Evolutionary conservation across 2,888 invertebrate species (phyloP), one percentile per base, ranked within the genome.

Genomic region (Apamea anceps): DNA sequence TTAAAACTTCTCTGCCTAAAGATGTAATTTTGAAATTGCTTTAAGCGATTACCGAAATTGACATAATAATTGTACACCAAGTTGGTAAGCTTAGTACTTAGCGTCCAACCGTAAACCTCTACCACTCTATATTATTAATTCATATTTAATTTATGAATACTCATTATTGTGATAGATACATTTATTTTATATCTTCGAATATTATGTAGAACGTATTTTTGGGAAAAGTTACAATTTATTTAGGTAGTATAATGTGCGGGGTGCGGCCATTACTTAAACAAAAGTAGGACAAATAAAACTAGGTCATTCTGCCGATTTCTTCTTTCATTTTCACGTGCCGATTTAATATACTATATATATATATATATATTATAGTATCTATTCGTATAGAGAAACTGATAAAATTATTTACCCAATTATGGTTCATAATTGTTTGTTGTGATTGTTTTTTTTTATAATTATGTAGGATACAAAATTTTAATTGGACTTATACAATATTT

Each of bases 261-360:
- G 91, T 90, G 91, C 86, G 92, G 85, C 84, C 82, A 83, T 85
- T 88, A 72, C 74, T 79, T 84, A 32, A 72, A 82, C 75, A 71
- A 80, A 88, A 87, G 84, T 86, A 80, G 87, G 85, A 81, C 85
- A 85, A 77, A 80, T 83, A 80, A 79, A 85, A 84, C 75, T 87
- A 85, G 87, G 90, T 85, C 87, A 85, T 65, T n/a, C 73, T 75
- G 77, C 66, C 76, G 66, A 82, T 79, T 80, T 80, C 76, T 74
- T 80, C 57, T 71, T 75, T 78, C 77, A 82, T 79, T 78, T 25
- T 72, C 74, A 76, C 76, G 74, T 79, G 48, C 37, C 60, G n/a
- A 63, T 72, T 48, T 65, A 45, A 54, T 54, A 57, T 28, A 65
- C 57, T 48, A 48, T 48, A 48, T 48, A 13, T 45, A n/a, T 48